Conservation (phyloP, 2,888 invertebrate species). For the Chrysolina haemoptera region DNA sequence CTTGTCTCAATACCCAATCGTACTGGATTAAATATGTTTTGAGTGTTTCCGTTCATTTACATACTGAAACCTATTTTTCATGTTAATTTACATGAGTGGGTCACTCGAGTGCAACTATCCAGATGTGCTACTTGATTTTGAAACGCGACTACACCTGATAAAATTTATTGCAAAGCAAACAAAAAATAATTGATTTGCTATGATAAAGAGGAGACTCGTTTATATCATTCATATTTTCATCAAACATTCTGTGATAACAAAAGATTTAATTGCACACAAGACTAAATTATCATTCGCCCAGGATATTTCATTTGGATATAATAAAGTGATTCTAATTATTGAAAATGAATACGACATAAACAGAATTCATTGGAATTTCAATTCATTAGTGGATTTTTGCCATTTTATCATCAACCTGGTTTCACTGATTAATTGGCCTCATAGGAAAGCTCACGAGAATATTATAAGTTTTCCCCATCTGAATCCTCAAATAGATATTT, state of each 20-base stretch:
- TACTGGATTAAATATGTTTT: too few species aligned
- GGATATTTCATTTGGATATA: background rate
- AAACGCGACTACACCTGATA: slow-evolving; percentile 17
- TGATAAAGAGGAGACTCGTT: background rate
- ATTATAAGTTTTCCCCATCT: background rate
- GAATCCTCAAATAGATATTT: background rate
- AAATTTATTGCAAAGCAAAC: slow-evolving; percentile 22
- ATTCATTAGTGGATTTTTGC: background rate
- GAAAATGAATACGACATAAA: slow-evolving; percentile 6
- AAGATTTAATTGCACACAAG: slow-evolving; percentile 20
- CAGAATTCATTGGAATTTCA: background rate
- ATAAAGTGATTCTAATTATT: slow-evolving; percentile 15
- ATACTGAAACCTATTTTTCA: background rate
- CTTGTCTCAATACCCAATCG: too few species aligned
- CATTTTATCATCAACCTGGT: background rate
- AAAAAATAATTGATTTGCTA: slow-evolving; percentile 10
- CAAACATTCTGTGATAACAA: slow-evolving; percentile 12
- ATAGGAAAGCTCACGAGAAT: background rate
- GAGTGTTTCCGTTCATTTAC: background rate
- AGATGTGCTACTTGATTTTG: slow-evolving; percentile 21
- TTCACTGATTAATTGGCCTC: background rate
- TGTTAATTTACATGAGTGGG: background rate
- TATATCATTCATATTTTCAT: slow-evolving; percentile 15
- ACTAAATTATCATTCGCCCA: background rate
- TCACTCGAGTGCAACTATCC: slow-evolving; percentile 2